Conservation (phyloP, 2,113 vertebrate genomes). For the Chaenogobius annularis region DNA sequence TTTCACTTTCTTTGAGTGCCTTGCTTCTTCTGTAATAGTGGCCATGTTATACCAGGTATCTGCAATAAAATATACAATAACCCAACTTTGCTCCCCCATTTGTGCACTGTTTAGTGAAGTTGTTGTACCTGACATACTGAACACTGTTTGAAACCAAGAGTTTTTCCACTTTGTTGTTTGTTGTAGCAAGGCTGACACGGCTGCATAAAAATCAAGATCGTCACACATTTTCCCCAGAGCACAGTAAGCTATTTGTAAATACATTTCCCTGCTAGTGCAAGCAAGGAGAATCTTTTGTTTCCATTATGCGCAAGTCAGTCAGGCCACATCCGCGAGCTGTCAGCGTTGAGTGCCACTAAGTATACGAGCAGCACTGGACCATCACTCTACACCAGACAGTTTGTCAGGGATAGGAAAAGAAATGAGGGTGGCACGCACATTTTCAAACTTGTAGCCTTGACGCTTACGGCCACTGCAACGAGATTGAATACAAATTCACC, state of each 20-base stretch:
- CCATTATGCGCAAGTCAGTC: conserved; percentile 64
- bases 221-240: conserved; percentile 36
- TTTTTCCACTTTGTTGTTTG: conserved; percentile 9
- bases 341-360: conserved; percentile 52
- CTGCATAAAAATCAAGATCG: conserved; percentile 19
- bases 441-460: conserved; percentile 13
- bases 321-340: conserved; percentile 46
- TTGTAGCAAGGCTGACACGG: conserved; percentile 32
- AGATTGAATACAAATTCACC: conserved; percentile 28
- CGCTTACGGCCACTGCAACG: not conserved
- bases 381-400: conserved; percentile 22
- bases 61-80: conserved; percentile 5
- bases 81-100: conserved; percentile 11
- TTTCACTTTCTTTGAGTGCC: no score
- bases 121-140: not conserved
- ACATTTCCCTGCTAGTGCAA: conserved; percentile 25
- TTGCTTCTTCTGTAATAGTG: no score
- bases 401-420: conserved; percentile 36
- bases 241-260: conserved; percentile 52
- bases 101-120: conserved; percentile 20
- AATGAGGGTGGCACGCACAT: not conserved
- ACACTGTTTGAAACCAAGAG: conserved; percentile 11
- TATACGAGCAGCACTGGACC: conserved; percentile 33
- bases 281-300: conserved; percentile 58
- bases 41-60: no score